Evolutionary conservation across 2,113 vertebrate genomes (phyloP), one percentile per base, ranked within the genome.

Genomic region (Vulpes ferrilata): DNA sequence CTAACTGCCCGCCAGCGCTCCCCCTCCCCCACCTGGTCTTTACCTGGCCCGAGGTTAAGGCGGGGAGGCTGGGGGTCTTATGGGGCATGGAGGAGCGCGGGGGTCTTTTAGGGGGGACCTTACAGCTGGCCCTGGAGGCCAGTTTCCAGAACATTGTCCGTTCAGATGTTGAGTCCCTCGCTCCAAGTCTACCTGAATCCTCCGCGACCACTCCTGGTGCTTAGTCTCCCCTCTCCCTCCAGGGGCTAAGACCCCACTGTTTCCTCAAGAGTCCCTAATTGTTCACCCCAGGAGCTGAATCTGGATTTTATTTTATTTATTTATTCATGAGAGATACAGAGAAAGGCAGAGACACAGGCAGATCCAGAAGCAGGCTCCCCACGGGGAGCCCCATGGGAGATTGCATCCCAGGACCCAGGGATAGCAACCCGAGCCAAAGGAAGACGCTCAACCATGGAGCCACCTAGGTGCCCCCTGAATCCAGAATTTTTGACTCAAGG

Each of bases 181-280:
- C 51, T 30, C 30, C 12, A 43, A 73, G 35, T 16, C 23, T 2
- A 27, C 25, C 22, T 74, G 51, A 27, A 67, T 27, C 48, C 62
- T 69, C 0, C 0, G 4, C 27, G 19, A 23, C 60, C n/a, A 5
- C 89, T 35, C 16, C 0, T 0, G 13, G 3, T 15, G 43, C 69
- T 43, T n/a, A 16, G 65, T 60, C 48, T 60, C 12, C 17, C 25
- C 38, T 88, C 13, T 53, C 43, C 8, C 23, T 76, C 20, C 30
- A 48, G 7, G 19, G 9, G 12, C 30, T 53, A 2, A 16, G 43
- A 11, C 16, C 35, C 30, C 55, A 53, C 74, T 20, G 25, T 48
- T 80, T 22, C 43, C 35, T 25, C n/a, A 0, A 43, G 51, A 88
- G 25, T 43, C 65, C 35, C 12, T 1, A 59, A 69, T 2, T 60